A percentile compares a stretch with the other conserved stretches of the same genome.
These are phyloP conservation scores for Trissolcus brochymenae DNA, from an alignment of 2,888 invertebrate genomes.

Conservation along the genomic window DNA sequence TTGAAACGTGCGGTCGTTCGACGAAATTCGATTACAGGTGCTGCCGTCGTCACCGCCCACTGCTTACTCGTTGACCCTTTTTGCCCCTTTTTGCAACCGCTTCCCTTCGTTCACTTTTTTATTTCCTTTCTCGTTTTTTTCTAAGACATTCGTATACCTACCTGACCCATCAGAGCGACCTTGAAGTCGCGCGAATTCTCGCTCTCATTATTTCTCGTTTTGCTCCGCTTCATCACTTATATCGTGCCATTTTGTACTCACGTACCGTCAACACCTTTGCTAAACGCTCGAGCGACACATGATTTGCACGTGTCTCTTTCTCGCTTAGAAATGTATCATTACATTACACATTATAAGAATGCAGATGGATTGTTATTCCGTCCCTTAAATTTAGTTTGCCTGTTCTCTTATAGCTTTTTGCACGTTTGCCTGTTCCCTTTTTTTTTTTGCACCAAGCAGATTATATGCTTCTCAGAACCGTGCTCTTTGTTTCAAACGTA, in stretches of 20 bases:
- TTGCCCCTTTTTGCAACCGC: conserved; percentile 6
- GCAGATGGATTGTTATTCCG: conserved; percentile 40
- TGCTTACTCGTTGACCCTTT: conserved; percentile 18
- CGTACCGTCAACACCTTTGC: conserved; percentile 41
- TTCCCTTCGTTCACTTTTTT: conserved; percentile 5
- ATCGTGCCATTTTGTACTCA: conserved; percentile 41
- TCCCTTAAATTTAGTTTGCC: conserved; percentile 35
- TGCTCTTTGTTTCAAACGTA: conserved; percentile 24
- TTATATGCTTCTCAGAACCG: conserved; percentile 35
- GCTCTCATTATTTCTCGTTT: conserved; percentile 37
- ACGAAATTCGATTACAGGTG: conserved; percentile 59
- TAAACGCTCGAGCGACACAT: conserved; percentile 50
- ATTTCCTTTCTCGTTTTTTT: background rate
- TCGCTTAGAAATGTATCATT: conserved; percentile 47
- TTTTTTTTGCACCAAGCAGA: conserved; percentile 23
- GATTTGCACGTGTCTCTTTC: conserved; percentile 40
- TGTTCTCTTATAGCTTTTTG: conserved; percentile 10
- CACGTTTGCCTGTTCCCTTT: background rate
- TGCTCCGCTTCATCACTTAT: conserved; percentile 12
- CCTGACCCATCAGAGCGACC: conserved; percentile 16
- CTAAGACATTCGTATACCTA: conserved; percentile 27
- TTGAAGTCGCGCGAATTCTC: conserved; percentile 35
- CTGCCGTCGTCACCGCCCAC: conserved; percentile 52
- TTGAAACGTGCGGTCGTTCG: conserved; percentile 51
- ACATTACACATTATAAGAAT: conserved; percentile 30